A percentile compares a stretch with the other conserved stretches of the same genome.
Evolutionary conservation across 2,888 invertebrate genomes (phyloP).

Genomic region (Eilema caniola): DNA sequence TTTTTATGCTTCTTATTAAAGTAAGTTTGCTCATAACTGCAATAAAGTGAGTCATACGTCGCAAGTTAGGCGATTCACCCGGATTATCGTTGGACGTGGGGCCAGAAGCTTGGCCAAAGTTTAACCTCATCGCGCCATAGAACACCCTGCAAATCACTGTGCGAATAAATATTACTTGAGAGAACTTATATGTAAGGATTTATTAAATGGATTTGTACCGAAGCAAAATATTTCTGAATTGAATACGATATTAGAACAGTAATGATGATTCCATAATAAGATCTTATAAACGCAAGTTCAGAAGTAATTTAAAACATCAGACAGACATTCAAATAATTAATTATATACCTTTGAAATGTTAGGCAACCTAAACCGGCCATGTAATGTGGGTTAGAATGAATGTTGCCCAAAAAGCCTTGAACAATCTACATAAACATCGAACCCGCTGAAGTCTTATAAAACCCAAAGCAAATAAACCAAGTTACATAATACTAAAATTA

Average conservation of each 20-base stretch:
- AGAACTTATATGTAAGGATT: conserved; percentile 25
- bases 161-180: conserved; percentile 38
- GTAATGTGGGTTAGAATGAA: neutral
- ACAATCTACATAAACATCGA: neutral
- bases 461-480: conserved; percentile 10
- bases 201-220: conserved; percentile 14
- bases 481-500: conserved; percentile 23
- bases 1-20: conserved; percentile 54
- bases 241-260: neutral
- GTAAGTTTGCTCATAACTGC: conserved; percentile 61
- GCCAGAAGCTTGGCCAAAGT: too few species aligned
- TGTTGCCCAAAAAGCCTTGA: neutral
- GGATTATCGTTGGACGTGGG: conserved; percentile 46
- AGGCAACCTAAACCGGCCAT: neutral
- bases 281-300: neutral
- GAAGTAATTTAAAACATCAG: neutral
- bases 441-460: conserved; percentile 5
- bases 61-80: conserved; percentile 50
- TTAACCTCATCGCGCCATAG: conserved; percentile 30
- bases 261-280: too few species aligned
- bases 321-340: neutral
- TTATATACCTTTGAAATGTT: neutral
- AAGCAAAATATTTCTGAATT: neutral
- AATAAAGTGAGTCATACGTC: conserved; percentile 49
- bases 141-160: conserved; percentile 41